These are phyloP conservation scores for Tenthredo notha DNA, from an alignment of 2,888 invertebrate genomes.

Conservation along the genomic window DNA sequence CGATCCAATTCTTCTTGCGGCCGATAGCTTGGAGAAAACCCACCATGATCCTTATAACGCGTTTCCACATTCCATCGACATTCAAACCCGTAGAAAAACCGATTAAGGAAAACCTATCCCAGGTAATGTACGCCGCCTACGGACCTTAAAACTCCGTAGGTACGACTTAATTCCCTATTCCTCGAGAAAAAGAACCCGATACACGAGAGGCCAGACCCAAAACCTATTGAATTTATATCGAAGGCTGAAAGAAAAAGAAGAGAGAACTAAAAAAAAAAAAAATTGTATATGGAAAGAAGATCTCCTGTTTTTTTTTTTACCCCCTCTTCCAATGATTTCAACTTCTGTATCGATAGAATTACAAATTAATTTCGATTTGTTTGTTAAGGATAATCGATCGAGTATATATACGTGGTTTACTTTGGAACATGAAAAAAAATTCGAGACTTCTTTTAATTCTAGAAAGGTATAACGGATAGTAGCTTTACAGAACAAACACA, in stretches of 20 bases:
- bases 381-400: background rate
- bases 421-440: background rate
- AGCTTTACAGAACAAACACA: constrained; percentile 26
- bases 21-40: background rate
- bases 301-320: background rate
- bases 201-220: background rate
- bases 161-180: constrained; percentile 13
- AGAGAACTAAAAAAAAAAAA: background rate
- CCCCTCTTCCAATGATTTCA: background rate
- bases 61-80: constrained; percentile 23
- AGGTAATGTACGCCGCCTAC: constrained; percentile 6
- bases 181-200: background rate
- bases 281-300: background rate
- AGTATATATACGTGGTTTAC: background rate
- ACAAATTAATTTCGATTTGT: background rate
- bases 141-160: constrained; percentile 8
- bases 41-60: background rate
- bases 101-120: constrained; percentile 8
- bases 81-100: background rate
- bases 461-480: background rate
- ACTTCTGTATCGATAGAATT: background rate
- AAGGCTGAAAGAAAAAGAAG: background rate
- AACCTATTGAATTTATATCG: background rate
- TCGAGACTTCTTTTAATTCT: background rate
- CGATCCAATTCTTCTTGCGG: background rate